Conservation (phyloP, 1,140 invertebrate species). For the Sitodiplosis mosellana region DNA sequence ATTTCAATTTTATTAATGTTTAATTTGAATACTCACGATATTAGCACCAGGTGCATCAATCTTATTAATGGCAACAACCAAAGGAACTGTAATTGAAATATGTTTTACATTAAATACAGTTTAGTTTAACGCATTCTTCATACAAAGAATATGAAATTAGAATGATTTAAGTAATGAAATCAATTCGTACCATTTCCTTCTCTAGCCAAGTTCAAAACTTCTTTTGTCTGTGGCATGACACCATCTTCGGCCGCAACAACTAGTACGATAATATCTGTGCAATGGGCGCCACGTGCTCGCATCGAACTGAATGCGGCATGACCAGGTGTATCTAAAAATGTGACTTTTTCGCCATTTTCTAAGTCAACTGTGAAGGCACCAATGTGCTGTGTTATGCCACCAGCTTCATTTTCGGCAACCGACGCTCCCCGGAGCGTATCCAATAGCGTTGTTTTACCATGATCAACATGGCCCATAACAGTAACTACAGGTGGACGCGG, state of each 20-base stretch:
- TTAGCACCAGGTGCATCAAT: conserved; percentile 83
- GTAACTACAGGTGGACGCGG: conserved; percentile 79
- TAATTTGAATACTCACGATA: conserved; percentile 46
- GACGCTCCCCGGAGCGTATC: conserved; percentile 74
- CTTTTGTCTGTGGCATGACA: conserved; percentile 91
- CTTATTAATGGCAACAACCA: conserved; percentile 98
- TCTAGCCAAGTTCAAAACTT: conserved; percentile 60
- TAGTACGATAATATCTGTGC: conserved; percentile 89
- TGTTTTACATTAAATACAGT: too few species aligned
- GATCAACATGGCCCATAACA: conserved; percentile 99
- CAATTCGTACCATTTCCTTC: conserved; percentile 39
- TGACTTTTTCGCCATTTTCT: conserved; percentile 54
- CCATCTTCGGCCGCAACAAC: conserved; percentile 98
- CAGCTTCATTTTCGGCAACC: conserved; percentile 83
- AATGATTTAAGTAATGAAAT: background rate
- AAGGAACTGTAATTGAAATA: conserved; percentile 53
- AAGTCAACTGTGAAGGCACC: conserved; percentile 85
- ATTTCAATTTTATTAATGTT: background rate
- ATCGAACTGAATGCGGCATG: conserved; percentile 92
- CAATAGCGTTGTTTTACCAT: conserved; percentile 95
- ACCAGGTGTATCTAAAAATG: conserved; percentile 98
- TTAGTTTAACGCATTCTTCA: conserved; percentile 1
- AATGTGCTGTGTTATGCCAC: conserved; percentile 99
- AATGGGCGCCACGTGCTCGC: conserved; percentile 73
- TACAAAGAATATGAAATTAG: background rate